Evolutionary conservation across 2,888 invertebrate genomes (phyloP), one percentile per base, ranked within the genome.

Genomic region (Pristionchus maxplancki): DNA sequence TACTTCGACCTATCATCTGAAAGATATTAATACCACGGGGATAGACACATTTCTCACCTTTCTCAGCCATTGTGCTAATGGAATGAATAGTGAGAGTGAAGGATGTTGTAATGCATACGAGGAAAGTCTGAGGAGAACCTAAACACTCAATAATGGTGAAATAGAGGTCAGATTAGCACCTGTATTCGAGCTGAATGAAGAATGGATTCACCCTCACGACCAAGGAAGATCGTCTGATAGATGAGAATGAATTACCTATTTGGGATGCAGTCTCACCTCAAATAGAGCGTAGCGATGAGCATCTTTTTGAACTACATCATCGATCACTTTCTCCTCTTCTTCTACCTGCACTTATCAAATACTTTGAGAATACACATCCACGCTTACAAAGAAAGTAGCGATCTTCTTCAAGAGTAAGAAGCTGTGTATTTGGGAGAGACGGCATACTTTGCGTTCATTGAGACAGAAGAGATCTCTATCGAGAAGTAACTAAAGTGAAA

Each of bases 401-500:
- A 87, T 6, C n/a, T 87, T 71, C 50, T 31, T 53, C 28, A 87
- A 24, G 3, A 87, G 50, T 11, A 71, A 31, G 50, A 71, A 71
- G 31, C 71, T 87, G 40, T 87, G 86, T 13, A 87, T 87, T 24
- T 67, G 48, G 6, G 86, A 28, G 31, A 87, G 86, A n/a, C 86
- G 67, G 15, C 86, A 87, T 15, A 71, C 71, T 34, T 71, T 58
- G n/a, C 90, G 89, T 83, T 91, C 92, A 15, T 88, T 58, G 37
- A 92, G 87, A 86, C 90, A 82, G 83, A 91, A 92, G 0, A 92
- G 48, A 34, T 92, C 91, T 37, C 89, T 90, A 81, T 92, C 92
- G 15, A 92, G 44, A 83, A 90, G 86, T 50, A 67, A 64, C 82
- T 92, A 90, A 62, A 64, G 2, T 11, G 20, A 20, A 58, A 6